These are phyloP conservation scores for Hipposideros larvatus DNA, from an alignment of 2,797 vertebrate species.

Conservation along the genomic window DNA sequence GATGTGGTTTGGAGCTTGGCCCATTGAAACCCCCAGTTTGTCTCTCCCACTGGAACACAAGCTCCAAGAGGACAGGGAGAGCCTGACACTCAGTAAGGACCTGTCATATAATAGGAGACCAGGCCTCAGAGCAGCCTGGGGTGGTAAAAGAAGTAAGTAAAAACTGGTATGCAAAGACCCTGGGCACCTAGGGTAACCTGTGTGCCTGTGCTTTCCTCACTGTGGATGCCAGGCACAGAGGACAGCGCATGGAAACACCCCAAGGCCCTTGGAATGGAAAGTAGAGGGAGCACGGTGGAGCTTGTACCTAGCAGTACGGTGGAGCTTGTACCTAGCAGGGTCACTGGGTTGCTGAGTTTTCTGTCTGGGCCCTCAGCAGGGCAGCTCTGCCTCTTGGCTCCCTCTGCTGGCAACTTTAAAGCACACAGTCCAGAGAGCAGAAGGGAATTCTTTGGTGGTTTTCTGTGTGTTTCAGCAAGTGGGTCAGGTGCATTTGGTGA, in stretches of 20 bases:
- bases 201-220: not conserved
- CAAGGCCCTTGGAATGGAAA: not conserved
- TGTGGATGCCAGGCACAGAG: not conserved
- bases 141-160: not conserved
- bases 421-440: not conserved
- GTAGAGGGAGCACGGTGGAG: not conserved
- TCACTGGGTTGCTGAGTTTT: too few relatives aligned
- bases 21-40: not conserved
- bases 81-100: not conserved
- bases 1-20: not conserved
- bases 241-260: not conserved
- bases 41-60: not conserved
- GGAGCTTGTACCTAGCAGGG: not conserved
- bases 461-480: slow-evolving; percentile 14
- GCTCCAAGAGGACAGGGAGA: not conserved
- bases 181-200: not conserved
- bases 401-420: slow-evolving; percentile 72
- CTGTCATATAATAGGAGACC: not conserved
- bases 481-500: not conserved
- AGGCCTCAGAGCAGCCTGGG: not conserved
- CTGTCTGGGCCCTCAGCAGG: too few relatives aligned
- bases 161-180: not conserved
- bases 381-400: slow-evolving; percentile 52
- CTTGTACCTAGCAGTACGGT: not conserved
- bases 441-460: not conserved